These are phyloP conservation scores for Rhogogaster chlorosoma DNA, from an alignment of 2,888 invertebrate genomes.

Conservation along the genomic window DNA sequence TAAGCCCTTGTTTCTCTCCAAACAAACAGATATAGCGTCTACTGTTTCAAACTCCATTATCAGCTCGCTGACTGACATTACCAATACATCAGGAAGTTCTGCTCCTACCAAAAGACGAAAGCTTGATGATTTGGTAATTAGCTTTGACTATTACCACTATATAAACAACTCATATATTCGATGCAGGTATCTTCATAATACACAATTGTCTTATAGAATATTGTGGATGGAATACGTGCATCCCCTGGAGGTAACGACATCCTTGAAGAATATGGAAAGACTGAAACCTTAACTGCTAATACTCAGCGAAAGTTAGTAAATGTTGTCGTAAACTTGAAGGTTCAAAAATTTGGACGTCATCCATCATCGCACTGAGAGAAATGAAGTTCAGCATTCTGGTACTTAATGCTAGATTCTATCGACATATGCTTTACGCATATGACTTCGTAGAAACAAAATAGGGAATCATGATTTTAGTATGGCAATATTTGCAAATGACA, in stretches of 20 bases:
- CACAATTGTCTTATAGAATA: neutral
- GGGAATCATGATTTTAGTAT: too few species aligned
- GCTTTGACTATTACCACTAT: neutral
- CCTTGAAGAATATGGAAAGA: slow-evolving; percentile 35
- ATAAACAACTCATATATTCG: neutral
- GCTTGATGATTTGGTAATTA: slow-evolving; percentile 6
- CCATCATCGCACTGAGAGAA: too few species aligned
- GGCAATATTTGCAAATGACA: too few species aligned
- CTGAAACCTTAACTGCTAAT: slow-evolving; percentile 27
- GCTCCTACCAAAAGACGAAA: slow-evolving; percentile 1
- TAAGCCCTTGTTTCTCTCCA: slow-evolving; percentile 1
- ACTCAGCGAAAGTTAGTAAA: slow-evolving; percentile 50
- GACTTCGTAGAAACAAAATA: too few species aligned
- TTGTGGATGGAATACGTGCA: slow-evolving; percentile 11
- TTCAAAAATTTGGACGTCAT: slow-evolving; percentile 48
- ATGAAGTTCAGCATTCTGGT: too few species aligned
- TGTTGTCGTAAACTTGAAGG: slow-evolving; percentile 52
- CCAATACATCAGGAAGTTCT: neutral
- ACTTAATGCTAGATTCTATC: too few species aligned
- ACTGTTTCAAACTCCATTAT: neutral
- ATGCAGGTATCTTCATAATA: neutral
- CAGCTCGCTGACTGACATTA: neutral
- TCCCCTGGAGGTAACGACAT: slow-evolving; percentile 1
- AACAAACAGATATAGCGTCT: neutral
- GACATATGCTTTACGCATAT: too few species aligned